Conservation (phyloP, 2,113 vertebrate genomes). For the Verasper variegatus region DNA sequence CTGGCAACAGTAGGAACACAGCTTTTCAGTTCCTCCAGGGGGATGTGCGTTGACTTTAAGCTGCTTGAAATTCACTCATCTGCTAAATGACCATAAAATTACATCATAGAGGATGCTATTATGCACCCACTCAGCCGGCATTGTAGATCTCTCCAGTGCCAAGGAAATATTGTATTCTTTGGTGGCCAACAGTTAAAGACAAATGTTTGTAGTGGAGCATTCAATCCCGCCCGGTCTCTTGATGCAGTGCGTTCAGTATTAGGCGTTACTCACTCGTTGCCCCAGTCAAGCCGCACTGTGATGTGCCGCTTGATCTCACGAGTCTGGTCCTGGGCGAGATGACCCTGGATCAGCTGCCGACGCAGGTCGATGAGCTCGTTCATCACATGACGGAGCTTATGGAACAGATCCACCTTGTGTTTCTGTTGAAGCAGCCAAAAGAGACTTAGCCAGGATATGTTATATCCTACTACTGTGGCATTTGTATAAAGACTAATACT, state of each 20-base stretch:
- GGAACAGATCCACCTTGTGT: slow-evolving; percentile 97
- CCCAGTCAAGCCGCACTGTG: slow-evolving; percentile 96
- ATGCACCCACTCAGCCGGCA: slow-evolving; percentile 53
- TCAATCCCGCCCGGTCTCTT: slow-evolving; percentile 1
- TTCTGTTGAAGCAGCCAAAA: slow-evolving; percentile 81
- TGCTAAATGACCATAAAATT: slow-evolving; percentile 75
- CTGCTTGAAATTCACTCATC: slow-evolving; percentile 66
- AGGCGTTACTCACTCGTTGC: slow-evolving; percentile 92
- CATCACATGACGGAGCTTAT: slow-evolving; percentile 98
- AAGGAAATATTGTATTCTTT: slow-evolving; percentile 34
- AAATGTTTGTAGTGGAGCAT: slow-evolving; percentile 17
- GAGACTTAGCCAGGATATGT: background rate
- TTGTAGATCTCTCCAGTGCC: slow-evolving; percentile 37
- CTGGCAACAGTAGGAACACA: slow-evolving; percentile 60
- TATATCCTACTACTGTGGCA: background rate
- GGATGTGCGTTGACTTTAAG: slow-evolving; percentile 68
- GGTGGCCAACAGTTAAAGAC: slow-evolving; percentile 37
- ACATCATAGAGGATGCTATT: slow-evolving; percentile 61
- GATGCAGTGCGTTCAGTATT: background rate
- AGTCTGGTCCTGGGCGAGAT: slow-evolving; percentile 95
- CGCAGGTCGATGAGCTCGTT: slow-evolving; percentile 97
- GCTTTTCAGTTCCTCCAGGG: slow-evolving; percentile 64
- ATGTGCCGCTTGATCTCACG: slow-evolving; percentile 96
- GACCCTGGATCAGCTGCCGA: slow-evolving; percentile 94
- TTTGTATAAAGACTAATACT: background rate